Evolutionary conservation across 2,797 vertebrate species (phyloP).

Genomic region (Paguma larvata): DNA sequence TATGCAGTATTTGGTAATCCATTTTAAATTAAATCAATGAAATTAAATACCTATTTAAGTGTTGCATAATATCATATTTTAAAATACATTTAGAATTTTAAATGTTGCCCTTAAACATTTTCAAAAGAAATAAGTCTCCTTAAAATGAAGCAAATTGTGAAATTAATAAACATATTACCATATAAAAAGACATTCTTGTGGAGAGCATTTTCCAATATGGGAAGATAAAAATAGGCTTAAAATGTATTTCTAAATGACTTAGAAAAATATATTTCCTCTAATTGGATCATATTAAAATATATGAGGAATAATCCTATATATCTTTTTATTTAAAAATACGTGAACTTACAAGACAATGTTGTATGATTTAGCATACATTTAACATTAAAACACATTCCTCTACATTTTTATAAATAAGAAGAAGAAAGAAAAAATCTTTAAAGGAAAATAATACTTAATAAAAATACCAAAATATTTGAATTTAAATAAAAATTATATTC

Average conservation of each 20-base stretch:
- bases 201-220: not conserved
- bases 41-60: not conserved
- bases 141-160: not conserved
- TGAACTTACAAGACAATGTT: not conserved
- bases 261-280: not conserved
- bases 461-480: not conserved
- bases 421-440: not conserved
- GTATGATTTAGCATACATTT: not conserved
- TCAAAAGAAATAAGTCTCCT: not conserved
- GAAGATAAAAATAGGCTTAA: not conserved
- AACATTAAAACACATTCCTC: not conserved
- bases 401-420: not conserved
- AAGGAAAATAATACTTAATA: not conserved
- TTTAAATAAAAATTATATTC: not conserved
- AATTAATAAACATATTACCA: not conserved
- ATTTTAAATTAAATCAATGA: conserved; percentile 9
- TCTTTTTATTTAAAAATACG: not conserved
- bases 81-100: not conserved
- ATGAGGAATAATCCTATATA: not conserved
- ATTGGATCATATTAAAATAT: not conserved
- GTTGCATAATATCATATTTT: not conserved
- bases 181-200: not conserved
- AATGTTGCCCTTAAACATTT: not conserved
- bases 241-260: not conserved
- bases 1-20: not conserved